Percentiles rank a stretch among this genome's conserved stretches.
phyloP scores from a whole-genome alignment of 2,113 vertebrate species.

The Otocyon megalotis region DNA sequence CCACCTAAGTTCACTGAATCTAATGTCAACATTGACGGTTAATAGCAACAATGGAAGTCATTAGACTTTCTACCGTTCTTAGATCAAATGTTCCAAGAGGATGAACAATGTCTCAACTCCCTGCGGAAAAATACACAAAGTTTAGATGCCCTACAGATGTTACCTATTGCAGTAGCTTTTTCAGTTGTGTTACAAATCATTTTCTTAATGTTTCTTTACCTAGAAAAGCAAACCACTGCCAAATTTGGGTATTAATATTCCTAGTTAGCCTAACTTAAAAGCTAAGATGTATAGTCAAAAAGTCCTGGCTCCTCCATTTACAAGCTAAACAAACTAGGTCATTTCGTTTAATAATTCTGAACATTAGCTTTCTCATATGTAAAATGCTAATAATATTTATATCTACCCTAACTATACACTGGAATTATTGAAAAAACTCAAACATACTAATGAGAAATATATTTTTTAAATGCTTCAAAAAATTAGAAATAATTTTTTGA shows the following conservation, averaged over 20 bases:
- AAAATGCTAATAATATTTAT: conserved; percentile 41
- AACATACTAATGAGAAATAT: conserved; percentile 53
- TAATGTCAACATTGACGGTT: background rate
- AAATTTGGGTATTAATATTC: background rate
- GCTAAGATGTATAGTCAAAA: conserved; percentile 27
- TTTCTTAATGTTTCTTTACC: conserved; percentile 46
- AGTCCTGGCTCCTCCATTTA: background rate
- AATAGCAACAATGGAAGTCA: conserved; percentile 48
- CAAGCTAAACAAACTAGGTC: background rate
- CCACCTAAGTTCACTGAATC: conserved; percentile 10
- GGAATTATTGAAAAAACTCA: conserved; percentile 9
- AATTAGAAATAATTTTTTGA: background rate
- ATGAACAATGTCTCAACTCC: background rate
- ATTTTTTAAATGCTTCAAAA: conserved; percentile 46
- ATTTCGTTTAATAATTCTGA: conserved; percentile 52
- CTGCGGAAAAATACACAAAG: background rate
- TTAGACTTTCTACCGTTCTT: background rate
- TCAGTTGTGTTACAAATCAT: background rate
- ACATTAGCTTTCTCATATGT: background rate
- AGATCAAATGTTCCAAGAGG: conserved; percentile 20
- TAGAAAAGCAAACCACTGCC: conserved; percentile 30
- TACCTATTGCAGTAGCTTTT: background rate
- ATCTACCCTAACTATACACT: background rate
- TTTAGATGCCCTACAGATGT: background rate
- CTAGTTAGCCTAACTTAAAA: background rate